Evolutionary conservation across 92 coral and sea anemone species (phyloP).

Genomic region (Palythoa caribaeorum): DNA sequence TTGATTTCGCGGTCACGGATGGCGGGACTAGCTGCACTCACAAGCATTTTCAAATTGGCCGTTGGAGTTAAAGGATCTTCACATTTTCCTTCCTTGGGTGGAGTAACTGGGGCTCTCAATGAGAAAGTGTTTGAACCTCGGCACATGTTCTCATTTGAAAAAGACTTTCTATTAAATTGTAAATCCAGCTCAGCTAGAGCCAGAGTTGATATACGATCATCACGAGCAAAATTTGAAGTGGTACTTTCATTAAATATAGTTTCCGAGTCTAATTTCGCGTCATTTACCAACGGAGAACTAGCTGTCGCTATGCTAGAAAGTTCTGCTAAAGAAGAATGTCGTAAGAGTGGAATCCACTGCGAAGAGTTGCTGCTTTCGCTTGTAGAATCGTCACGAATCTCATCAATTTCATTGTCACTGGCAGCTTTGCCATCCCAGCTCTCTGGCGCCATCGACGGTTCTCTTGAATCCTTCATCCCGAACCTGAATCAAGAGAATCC

Average conservation of each 20-base stretch:
- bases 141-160: not conserved
- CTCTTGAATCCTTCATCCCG: constrained; percentile 49
- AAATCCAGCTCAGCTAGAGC: constrained; percentile 11
- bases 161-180: not conserved
- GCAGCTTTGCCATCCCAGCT: constrained; percentile 54
- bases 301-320: constrained; percentile 87
- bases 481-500: not conserved
- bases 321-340: constrained; percentile 90
- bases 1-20: constrained; percentile 95
- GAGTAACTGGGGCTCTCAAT: constrained; percentile 75
- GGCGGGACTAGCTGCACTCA: constrained; percentile 98
- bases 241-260: not conserved
- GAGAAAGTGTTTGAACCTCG: not conserved
- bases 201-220: constrained; percentile 5
- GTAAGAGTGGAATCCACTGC: constrained; percentile 62
- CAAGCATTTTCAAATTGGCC: constrained; percentile 96
- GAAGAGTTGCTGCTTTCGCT: constrained; percentile 56
- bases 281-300: constrained; percentile 60
- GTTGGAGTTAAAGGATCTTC: constrained; percentile 97
- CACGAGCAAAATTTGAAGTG: constrained; percentile 22
- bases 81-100: constrained; percentile 70
- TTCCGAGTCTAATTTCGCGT: constrained; percentile 47
- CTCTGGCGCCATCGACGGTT: constrained; percentile 42
- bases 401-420: constrained; percentile 33
- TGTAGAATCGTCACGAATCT: constrained; percentile 24